Base-by-base conservation (phyloP, 35 echinoderm and acorn worm species). In the Eucidaris tribuloides region DNA sequence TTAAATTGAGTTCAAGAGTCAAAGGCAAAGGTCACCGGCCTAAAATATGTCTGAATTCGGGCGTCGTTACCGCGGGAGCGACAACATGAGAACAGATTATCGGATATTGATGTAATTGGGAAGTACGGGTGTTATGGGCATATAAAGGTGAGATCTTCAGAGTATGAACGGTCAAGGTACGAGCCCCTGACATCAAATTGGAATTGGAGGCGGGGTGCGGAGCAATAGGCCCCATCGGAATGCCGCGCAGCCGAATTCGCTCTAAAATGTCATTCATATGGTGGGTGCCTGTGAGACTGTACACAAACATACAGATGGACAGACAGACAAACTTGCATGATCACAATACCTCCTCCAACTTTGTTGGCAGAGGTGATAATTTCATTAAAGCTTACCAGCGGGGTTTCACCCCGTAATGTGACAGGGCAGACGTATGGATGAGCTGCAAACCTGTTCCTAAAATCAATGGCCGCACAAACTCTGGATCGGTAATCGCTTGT, bases 391-490 rank as follows among this genome's bases (percentile, higher is more conserved):
- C 83, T 77, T 86, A 86, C 83, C 68, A 86, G 27, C 41, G 68
- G 2, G 20, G 0, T 54, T n/a, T 76, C 34, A 20, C 27, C 49
- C 9, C 42, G 39, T 14, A 76, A 13, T 35, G 68, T 72, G 22
- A 49, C 38, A 24, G 65, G 27, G 11, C 29, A 77, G 28, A 86
- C 29, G 49, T 77, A 86, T 7, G 83, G 83, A 37, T 36, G n/a
- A 25, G 31, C 30, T 28, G 83, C 83, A 77, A 86, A 86, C 13
- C 65, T 44, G 40, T 86, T 86, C n/a, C 83, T 76, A 28, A 86
- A 77, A 5, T 77, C 83, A n/a, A 86, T 45, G 30, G 68, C 83
- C 18, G 32, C 34, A 6, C 31, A 41, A 20, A 86, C 68, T 41
- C 56, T 86, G 5, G 66, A 32, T 56, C 56, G 76, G 66, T 76